Evolutionary conservation across 2,113 vertebrate species (phyloP).

Genomic region (Channa argus): DNA sequence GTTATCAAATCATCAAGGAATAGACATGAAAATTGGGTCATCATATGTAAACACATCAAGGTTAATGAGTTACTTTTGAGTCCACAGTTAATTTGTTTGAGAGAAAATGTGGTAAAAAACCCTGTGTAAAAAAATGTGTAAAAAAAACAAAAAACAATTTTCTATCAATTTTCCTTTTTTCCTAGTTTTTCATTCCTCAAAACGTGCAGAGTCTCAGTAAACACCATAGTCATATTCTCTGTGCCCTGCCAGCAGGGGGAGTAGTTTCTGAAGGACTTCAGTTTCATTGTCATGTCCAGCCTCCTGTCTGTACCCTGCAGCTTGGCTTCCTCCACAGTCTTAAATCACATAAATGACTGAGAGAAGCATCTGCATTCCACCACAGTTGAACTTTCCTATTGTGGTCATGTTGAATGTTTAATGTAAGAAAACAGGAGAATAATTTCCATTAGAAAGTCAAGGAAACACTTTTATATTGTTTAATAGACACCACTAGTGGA

Average conservation of each 20-base stretch:
- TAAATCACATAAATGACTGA: constrained; percentile 72
- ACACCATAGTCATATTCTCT: too few species aligned
- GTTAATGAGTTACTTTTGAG: background rate
- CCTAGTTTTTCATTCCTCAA: too few species aligned
- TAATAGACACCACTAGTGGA: background rate
- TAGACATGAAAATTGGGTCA: background rate
- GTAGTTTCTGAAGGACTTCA: constrained; percentile 53
- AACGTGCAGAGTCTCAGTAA: too few species aligned
- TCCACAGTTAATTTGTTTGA: background rate
- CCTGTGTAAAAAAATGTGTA: too few species aligned
- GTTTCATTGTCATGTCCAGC: constrained; percentile 73
- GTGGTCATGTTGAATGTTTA: constrained; percentile 46
- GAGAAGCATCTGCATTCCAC: constrained; percentile 72
- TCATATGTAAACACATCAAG: constrained; percentile 5
- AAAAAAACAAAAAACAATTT: too few species aligned
- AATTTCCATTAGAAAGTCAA: constrained; percentile 6
- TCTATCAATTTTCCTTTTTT: too few species aligned
- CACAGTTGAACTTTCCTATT: constrained; percentile 40
- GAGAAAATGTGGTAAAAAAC: background rate
- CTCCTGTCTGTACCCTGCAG: constrained; percentile 60
- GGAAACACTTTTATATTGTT: constrained; percentile 1
- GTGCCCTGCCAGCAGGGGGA: constrained; percentile 81
- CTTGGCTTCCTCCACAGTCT: constrained; percentile 59
- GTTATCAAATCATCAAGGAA: constrained; percentile 26
- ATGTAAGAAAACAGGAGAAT: constrained; percentile 32